These are phyloP conservation scores for Anadara kagoshimensis DNA, from an alignment of 1,140 invertebrate species.

Conservation along the genomic window DNA sequence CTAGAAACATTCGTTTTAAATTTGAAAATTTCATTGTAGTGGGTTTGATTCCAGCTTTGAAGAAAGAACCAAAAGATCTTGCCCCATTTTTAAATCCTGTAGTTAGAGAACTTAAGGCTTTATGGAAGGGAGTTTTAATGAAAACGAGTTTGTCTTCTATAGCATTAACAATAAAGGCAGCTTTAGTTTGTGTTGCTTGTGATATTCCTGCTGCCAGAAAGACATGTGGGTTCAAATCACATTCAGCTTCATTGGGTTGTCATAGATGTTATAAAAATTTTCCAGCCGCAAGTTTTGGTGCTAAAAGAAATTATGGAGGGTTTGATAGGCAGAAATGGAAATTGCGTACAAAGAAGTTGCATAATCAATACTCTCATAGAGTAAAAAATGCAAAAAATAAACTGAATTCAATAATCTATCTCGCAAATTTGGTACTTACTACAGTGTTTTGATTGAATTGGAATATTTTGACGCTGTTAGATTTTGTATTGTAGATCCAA, in stretches of 20 bases:
- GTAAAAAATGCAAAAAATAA: no score
- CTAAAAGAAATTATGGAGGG: conserved; percentile 5
- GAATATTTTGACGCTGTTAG: conserved; percentile 35
- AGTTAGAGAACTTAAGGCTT: conserved; percentile 32
- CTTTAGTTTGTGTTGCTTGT: conserved; percentile 40
- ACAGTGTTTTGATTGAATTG: conserved; percentile 18
- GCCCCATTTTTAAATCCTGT: conserved; percentile 36
- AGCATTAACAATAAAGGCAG: conserved; percentile 22
- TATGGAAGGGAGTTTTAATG: conserved; percentile 18
- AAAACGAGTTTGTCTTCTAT: neutral
- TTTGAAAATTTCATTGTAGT: conserved; percentile 23
- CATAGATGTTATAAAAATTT: conserved; percentile 31
- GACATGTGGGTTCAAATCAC: conserved; percentile 40
- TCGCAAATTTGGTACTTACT: neutral
- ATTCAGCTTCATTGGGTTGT: conserved; percentile 36
- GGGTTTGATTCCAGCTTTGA: conserved; percentile 41
- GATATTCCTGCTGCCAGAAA: conserved; percentile 45
- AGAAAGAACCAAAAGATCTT: conserved; percentile 27
- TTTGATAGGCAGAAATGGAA: neutral
- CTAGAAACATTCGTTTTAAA: conserved; percentile 14
- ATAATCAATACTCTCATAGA: no score
- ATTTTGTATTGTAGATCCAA: conserved; percentile 36
- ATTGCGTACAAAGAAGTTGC: no score
- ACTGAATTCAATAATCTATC: neutral
- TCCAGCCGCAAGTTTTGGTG: conserved; percentile 8